Base-by-base conservation (phyloP, 2,113 vertebrate genomes). In the Spilogale gracilis region DNA sequence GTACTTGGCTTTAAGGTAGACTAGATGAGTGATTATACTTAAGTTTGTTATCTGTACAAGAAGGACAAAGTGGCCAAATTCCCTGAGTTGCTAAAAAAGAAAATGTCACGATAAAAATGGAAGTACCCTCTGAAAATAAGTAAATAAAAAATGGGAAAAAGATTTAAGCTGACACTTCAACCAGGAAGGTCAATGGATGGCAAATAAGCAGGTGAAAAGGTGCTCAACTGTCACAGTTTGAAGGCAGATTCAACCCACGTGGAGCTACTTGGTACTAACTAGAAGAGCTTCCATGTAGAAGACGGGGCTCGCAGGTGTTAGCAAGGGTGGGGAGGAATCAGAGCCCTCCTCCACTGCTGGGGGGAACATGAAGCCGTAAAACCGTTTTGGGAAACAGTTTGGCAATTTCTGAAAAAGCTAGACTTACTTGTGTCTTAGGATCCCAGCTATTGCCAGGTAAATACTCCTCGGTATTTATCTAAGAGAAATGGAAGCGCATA, bases 1-100 rank as follows among this genome's bases (percentile, higher is more conserved):
- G 63, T 7, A 30, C 30, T 67, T 14, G 13, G 63, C 63, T 67
- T 30, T 67, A 67, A 67, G 63, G 12, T 67, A 67, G 71, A 88
- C 11, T 93, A 54, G 14, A 17, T 73, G 23, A 74, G 0, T 50
- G 73, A 67, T 92, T 92, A 87, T 84, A 63, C 10, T n/a, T 67
- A 67, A 67, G 30, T 32, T 32, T 6, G 6, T 67, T 67, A 67
- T 32, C 63, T 1, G 6, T 67, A 67, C 32, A 32, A 67, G 30
- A 67, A 67, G 30, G 30, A 32, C 1, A 73, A 71, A 14, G 43
- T 58, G 10, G 23, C 6, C 56, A 82, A 67, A 38, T 79, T 93
- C 25, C 9, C 21, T 92, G 54, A 97, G 25, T 81, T 97, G 48
- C 14, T 82, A 6, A 30, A 97, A 96, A n/a, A 82, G 5, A 32